Percentiles rank a stretch among this genome's conserved stretches.
Conservation (phyloP, 2,888 invertebrate species). For the Timema cristinae region DNA sequence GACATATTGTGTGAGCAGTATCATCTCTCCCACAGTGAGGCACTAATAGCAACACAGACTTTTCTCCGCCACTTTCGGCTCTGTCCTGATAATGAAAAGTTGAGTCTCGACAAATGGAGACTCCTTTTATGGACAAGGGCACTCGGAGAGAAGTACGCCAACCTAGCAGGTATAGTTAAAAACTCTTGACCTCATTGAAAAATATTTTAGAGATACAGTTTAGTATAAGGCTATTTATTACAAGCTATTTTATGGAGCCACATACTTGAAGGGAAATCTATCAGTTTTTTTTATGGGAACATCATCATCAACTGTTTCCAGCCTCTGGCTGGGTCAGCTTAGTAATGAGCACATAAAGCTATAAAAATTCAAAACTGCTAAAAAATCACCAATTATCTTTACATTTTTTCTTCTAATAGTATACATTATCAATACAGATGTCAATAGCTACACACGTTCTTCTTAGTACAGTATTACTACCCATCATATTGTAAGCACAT, state of each 20-base stretch:
- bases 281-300: not conserved
- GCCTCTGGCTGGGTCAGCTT: not conserved
- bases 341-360: not conserved
- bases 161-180: conserved; percentile 49
- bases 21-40: conserved; percentile 60
- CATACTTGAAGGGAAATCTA: conserved; percentile 35
- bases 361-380: not conserved
- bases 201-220: too few relatives aligned
- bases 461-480: too few relatives aligned
- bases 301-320: not conserved
- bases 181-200: too few relatives aligned
- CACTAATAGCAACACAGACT: conserved; percentile 60
- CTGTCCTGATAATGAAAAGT: conserved; percentile 72
- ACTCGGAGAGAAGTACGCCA: conserved; percentile 66
- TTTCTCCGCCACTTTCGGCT: conserved; percentile 74
- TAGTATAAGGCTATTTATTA: too few relatives aligned
- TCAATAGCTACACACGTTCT: too few relatives aligned
- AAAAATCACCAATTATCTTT: not conserved
- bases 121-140: conserved; percentile 73
- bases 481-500: too few relatives aligned
- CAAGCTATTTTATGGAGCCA: conserved; percentile 30
- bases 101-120: conserved; percentile 72
- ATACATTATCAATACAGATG: too few relatives aligned
- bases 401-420: too few relatives aligned
- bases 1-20: conserved; percentile 58